Conservation (phyloP, 2,888 invertebrate species). For the Nymphalis urticae region DNA sequence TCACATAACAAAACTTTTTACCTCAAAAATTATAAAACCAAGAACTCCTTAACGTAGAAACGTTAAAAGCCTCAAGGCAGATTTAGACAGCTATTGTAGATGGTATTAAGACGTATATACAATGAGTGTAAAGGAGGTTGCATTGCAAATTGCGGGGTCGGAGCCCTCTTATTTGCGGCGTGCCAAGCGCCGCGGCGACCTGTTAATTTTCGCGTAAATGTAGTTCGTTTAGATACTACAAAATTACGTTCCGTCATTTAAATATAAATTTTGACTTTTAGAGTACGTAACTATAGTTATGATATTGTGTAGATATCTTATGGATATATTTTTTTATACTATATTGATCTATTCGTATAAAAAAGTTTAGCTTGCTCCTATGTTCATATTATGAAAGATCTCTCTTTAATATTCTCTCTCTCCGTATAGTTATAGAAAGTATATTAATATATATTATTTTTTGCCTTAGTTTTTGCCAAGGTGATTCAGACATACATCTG, state of each 20-base stretch:
- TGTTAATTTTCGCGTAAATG: slow-evolving; percentile 37
- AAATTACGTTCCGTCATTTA: not conserved
- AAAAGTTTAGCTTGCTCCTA: too few relatives aligned
- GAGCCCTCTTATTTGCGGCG: slow-evolving; percentile 74
- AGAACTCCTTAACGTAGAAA: not conserved
- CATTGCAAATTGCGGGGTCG: slow-evolving; percentile 59
- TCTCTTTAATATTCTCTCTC: too few relatives aligned
- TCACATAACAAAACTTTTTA: not conserved
- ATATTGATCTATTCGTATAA: too few relatives aligned
- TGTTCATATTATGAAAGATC: too few relatives aligned
- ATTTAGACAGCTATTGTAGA: slow-evolving; percentile 50
- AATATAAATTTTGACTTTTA: not conserved
- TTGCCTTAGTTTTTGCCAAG: too few relatives aligned
- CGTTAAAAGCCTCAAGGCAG: slow-evolving; percentile 23
- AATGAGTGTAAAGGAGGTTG: slow-evolving; percentile 57
- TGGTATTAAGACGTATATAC: slow-evolving; percentile 64
- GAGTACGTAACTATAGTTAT: not conserved
- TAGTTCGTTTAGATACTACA: slow-evolving; percentile 4
- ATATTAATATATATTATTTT: too few relatives aligned
- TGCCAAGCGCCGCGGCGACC: slow-evolving; percentile 65
- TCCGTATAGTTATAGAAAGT: too few relatives aligned
- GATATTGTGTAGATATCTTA: too few relatives aligned
- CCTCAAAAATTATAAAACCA: not conserved
- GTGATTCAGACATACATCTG: too few relatives aligned
- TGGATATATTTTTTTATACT: too few relatives aligned